Evolutionary conservation across 2,888 invertebrate genomes (phyloP), one percentile per base, ranked within the genome.

Genomic region (Cabera pusaria): DNA sequence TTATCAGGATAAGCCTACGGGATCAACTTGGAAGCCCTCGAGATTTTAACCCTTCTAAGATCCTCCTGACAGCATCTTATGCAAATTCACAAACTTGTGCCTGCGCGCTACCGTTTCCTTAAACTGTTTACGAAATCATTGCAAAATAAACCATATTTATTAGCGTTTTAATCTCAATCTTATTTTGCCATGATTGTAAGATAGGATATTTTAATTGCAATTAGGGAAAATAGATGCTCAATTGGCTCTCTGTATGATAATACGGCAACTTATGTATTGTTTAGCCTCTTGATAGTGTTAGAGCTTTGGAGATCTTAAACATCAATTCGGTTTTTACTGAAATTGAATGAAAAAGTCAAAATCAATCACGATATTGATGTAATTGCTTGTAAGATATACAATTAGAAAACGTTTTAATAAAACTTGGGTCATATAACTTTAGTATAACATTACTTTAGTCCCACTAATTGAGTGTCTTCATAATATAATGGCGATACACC

Each of bases 1-100:
- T 88, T 88, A 88, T 87, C 86, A 77, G 85, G 84, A 84, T 88
- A 87, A 88, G 80, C 82, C 73, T 62, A 66, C 70, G 59, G 84
- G 86, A 86, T 86, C 82, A 82, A 59, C 68, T 56, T 43, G 63
- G 68, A 76, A 80, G 77, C 85, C 86, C 87, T 79, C 65, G 84
- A 83, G 86, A 79, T 79, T 79, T 73, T 72, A 85, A 86, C 87
- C 87, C 87, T 86, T 88, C 83, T 68, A 67, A 75, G 74, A 64
- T 68, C 61, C 24, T 38, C 21, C 75, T 82, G 86, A 82, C 87
- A 85, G 75, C 78, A 72, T 82, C 87, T 86, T 88, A 88, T 87
- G 86, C 81, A 88, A 86, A 88, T 88, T 83, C 78, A 62, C 72
- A 72, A 85, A 83, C 76, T 83, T 77, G 59, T 61, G 62, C 49